Evolutionary conservation across 2,797 vertebrate species (phyloP).

Genomic region (Leucoraja ocellata): DNA sequence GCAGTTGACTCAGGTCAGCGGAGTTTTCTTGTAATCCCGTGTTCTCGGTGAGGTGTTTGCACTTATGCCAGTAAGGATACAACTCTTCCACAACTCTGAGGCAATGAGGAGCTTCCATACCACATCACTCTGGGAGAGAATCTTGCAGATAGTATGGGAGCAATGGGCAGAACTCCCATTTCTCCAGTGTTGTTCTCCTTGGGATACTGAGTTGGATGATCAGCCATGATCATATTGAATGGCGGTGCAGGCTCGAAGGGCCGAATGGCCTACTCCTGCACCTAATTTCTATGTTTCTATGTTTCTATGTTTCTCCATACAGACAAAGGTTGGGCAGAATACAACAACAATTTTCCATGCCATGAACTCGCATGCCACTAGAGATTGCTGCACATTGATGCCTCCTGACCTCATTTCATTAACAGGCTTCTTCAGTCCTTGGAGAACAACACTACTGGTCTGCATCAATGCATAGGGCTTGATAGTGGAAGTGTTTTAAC

Average conservation of each 20-base stretch:
- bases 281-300: too few relatives aligned
- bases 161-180: background rate
- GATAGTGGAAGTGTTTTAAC: background rate
- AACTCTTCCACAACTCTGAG: background rate
- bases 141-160: too few relatives aligned
- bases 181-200: too few relatives aligned
- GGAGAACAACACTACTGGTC: too few relatives aligned
- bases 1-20: too few relatives aligned
- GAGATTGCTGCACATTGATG: background rate
- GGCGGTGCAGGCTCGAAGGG: too few relatives aligned
- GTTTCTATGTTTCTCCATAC: background rate
- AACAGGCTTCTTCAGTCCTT: background rate
- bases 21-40: background rate
- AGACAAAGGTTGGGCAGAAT: background rate
- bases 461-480: background rate
- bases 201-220: too few relatives aligned
- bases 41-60: background rate
- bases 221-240: too few relatives aligned
- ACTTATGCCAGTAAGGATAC: background rate
- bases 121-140: background rate
- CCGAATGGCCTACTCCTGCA: too few relatives aligned
- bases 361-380: background rate
- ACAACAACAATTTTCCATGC: background rate
- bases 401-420: slow-evolving; percentile 20
- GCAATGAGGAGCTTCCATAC: background rate